Evolutionary conservation across 1,140 invertebrate species (phyloP).

Genomic region (Drosophila murphyi): DNA sequence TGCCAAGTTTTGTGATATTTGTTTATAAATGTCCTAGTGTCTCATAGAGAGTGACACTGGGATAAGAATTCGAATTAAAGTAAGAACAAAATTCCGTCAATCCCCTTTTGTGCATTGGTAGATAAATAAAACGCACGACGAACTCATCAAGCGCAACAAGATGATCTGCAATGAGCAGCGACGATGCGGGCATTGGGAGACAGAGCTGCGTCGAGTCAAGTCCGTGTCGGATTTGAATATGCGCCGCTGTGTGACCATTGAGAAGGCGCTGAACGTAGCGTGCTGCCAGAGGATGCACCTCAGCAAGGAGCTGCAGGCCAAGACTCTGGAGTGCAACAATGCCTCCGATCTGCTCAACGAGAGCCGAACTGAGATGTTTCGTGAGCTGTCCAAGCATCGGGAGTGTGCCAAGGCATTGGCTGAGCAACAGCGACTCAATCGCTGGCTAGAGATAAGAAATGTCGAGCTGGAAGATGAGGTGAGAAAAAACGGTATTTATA

Average conservation of each 20-base stretch:
- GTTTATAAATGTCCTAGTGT: too few relatives aligned
- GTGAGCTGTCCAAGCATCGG: slow-evolving; percentile 32
- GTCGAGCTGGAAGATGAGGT: slow-evolving; percentile 37
- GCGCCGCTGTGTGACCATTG: not conserved
- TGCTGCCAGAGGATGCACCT: not conserved
- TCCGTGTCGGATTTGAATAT: not conserved
- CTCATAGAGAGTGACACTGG: too few relatives aligned
- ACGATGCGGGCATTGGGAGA: slow-evolving; percentile 13
- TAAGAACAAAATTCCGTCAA: too few relatives aligned
- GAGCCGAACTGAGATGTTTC: slow-evolving; percentile 32
- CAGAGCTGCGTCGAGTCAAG: not conserved
- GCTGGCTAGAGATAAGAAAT: slow-evolving; percentile 24
- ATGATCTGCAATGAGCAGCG: slow-evolving; percentile 19
- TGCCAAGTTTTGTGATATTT: too few relatives aligned
- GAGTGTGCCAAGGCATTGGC: slow-evolving; percentile 21
- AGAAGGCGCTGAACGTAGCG: not conserved
- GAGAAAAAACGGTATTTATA: not conserved
- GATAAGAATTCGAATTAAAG: too few relatives aligned
- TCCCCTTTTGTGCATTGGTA: not conserved
- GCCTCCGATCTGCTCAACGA: slow-evolving; percentile 18
- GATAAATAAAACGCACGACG: slow-evolving; percentile 11
- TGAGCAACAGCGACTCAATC: slow-evolving; percentile 24
- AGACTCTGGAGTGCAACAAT: slow-evolving; percentile 36
- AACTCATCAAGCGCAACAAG: slow-evolving; percentile 11
- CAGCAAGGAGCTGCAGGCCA: slow-evolving; percentile 7